Percentiles rank a stretch among this genome's conserved stretches.
Conservation (phyloP, 2,113 vertebrate genomes). For the Seriola aureovittata region DNA sequence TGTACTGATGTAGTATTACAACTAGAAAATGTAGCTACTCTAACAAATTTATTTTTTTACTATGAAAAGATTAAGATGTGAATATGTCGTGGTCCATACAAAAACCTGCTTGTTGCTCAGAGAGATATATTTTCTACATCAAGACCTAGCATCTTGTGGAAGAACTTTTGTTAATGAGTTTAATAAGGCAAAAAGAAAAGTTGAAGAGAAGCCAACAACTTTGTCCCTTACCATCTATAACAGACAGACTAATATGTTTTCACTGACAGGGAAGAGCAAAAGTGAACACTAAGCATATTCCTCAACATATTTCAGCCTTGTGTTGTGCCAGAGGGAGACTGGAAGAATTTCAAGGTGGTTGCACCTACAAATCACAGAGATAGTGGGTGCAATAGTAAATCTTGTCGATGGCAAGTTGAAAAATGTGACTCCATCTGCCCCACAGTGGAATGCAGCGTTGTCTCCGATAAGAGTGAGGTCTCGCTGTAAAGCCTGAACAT, state of each 20-base stretch:
- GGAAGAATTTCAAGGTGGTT: constrained; percentile 44
- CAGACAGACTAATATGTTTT: not conserved
- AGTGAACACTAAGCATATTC: constrained; percentile 9
- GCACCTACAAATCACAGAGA: constrained; percentile 71
- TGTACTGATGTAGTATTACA: too few relatives aligned
- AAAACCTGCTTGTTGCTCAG: too few relatives aligned
- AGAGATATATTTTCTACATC: too few relatives aligned
- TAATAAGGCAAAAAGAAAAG: not conserved
- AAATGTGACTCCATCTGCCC: constrained; percentile 61
- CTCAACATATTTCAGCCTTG: constrained; percentile 19
- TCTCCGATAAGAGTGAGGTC: constrained; percentile 64
- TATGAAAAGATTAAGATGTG: too few relatives aligned
- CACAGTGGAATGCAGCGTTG: constrained; percentile 69
- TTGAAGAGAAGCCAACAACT: not conserved
- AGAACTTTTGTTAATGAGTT: not conserved
- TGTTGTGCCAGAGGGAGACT: constrained; percentile 32
- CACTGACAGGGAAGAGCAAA: constrained; percentile 3
- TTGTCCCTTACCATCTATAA: not conserved
- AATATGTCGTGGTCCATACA: too few relatives aligned
- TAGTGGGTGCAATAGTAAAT: constrained; percentile 65
- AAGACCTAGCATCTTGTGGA: not conserved
- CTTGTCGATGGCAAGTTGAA: constrained; percentile 51
- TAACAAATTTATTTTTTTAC: not conserved
- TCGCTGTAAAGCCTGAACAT: constrained; percentile 62
- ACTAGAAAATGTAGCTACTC: too few relatives aligned